phyloP scores from a whole-genome alignment of 2,113 vertebrate species.

The Aegithalos caudatus region DNA sequence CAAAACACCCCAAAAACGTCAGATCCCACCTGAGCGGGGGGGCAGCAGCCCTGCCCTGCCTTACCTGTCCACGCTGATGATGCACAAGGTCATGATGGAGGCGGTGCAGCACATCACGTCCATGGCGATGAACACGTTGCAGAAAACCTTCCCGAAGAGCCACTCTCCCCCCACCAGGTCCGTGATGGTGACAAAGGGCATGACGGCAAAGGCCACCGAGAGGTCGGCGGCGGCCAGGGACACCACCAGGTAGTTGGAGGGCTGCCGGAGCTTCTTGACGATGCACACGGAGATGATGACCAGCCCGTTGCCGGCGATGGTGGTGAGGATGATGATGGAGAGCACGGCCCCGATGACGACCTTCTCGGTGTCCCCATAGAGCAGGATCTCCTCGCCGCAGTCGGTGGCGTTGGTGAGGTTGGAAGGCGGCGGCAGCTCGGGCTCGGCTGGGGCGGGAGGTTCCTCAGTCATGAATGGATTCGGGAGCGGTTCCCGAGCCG shows the following conservation, averaged over 20 bases:
- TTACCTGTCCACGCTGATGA: conserved; percentile 82
- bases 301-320: conserved; percentile 75
- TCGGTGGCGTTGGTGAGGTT: conserved; percentile 66
- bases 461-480: conserved; percentile 70
- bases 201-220: conserved; percentile 77
- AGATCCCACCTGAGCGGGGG: fast-evolving
- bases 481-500: neutral
- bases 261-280: conserved; percentile 80
- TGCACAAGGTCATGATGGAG: conserved; percentile 80
- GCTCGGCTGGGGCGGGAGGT: conserved; percentile 18
- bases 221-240: conserved; percentile 76
- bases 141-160: conserved; percentile 80
- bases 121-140: conserved; percentile 82
- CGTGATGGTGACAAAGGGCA: conserved; percentile 82
- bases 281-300: conserved; percentile 80
- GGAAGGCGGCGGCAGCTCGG: conserved; percentile 19
- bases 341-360: conserved; percentile 74
- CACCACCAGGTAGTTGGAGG: conserved; percentile 81
- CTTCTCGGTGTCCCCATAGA: conserved; percentile 75
- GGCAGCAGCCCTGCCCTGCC: neutral
- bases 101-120: conserved; percentile 81
- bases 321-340: conserved; percentile 75
- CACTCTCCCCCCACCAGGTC: conserved; percentile 79
- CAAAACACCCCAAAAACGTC: fast-evolving
- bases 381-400: conserved; percentile 73